Base-by-base conservation (phyloP, 1,140 invertebrate genomes). In the Bemisia tabaci region DNA sequence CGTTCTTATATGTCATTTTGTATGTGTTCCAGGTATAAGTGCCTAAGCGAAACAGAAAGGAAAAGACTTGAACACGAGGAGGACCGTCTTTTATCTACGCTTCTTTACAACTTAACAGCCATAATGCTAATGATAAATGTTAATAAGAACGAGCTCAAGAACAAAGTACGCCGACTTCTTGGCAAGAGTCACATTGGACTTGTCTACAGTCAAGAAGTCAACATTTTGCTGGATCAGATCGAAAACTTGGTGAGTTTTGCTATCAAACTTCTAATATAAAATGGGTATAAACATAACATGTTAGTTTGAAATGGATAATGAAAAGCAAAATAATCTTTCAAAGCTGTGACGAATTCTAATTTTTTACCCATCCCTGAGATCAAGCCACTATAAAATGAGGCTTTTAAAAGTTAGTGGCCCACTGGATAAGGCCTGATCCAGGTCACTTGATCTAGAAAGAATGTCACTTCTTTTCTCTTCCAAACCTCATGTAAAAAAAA, bases 111-210 rank as follows among this genome's bases (percentile, higher is more conserved):
- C 79, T 80, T 98, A 68, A 94, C 94, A 1, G 94, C 94, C 11
- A 96, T 97, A 70, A 88, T 99, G 83, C 87, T 99, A 0, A 94
- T 99, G 90, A 81, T 97, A 68, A 89, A 89, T 72, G 90, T 95
- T 0, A 86, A 89, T 58, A 90, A 95, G 71, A 83, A 85, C 33
- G 92, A 95, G 72, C 81, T 97, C 25, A 89, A 91, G 72, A 86
- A 91, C 63, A 98, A 98, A 82, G 85, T 95, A n/a, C 83, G 96
- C 25, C 84, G 97, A 48, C 77, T 99, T 62, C 80, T 99, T 1
- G 97, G 95, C 1, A 99, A 98, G 77, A 97, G 95, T 77, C 97
- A 99, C 74, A 98, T 99, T 73, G 95, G 97, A 11, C 82, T 99
- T 17, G 88, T 95, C 0, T 97, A 98, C 77, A 98, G 95, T 70